phyloP scores from a whole-genome alignment of 2,113 vertebrate species.

The Chaetops frenatus region DNA sequence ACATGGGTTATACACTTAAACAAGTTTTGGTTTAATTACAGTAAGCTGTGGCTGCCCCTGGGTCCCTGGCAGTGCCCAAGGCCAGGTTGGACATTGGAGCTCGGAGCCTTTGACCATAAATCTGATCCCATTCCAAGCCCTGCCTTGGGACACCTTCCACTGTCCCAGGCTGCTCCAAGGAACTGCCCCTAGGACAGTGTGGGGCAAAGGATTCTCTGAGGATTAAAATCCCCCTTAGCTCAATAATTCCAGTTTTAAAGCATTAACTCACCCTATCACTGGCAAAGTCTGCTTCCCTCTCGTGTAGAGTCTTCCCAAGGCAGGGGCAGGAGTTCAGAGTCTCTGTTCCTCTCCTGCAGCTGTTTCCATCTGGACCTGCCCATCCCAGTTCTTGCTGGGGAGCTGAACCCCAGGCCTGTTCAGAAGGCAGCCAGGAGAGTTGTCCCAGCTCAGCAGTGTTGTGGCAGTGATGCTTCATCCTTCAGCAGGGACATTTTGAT shows the following conservation, averaged over 20 bases:
- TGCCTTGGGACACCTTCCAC: too few species aligned
- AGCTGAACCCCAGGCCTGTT: background rate
- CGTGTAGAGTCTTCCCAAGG: fast-evolving
- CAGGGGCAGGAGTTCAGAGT: background rate
- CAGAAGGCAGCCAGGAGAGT: background rate
- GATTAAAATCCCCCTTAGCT: background rate
- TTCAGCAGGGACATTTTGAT: background rate
- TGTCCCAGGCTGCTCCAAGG: background rate
- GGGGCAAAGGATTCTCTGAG: background rate
- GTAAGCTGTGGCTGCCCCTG: background rate
- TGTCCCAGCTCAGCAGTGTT: background rate
- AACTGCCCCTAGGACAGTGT: background rate
- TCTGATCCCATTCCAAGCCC: too few species aligned
- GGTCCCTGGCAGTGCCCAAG: background rate
- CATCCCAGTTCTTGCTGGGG: background rate
- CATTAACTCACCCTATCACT: background rate
- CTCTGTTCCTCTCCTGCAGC: background rate
- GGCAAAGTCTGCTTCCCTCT: background rate
- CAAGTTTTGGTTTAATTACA: background rate
- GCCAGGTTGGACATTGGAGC: background rate
- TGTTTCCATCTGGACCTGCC: background rate
- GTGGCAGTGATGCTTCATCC: background rate
- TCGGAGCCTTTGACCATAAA: too few species aligned
- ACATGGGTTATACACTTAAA: background rate
- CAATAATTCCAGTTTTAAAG: background rate